Percentiles rank a stretch among this genome's conserved stretches.
Evolutionary conservation across 2,797 vertebrate genomes (phyloP).

Genomic region (Anisognathus igniventris): DNA sequence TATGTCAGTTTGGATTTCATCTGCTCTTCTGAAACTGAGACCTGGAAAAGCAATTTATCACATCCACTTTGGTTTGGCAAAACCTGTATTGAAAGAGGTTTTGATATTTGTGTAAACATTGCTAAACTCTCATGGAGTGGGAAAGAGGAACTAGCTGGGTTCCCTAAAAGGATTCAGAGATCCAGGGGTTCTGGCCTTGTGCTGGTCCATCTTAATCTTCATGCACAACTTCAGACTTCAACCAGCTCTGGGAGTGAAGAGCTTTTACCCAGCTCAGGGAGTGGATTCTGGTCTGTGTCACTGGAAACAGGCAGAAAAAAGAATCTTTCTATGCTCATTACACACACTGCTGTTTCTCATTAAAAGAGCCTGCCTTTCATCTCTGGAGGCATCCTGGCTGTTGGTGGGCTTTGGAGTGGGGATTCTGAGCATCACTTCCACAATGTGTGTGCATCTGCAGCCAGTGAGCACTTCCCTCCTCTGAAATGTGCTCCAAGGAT

Average conservation of each 20-base stretch:
- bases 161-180: not conserved
- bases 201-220: not conserved
- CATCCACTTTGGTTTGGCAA: not conserved
- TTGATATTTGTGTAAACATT: not conserved
- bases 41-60: not conserved
- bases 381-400: not conserved
- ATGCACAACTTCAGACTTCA: not conserved
- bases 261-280: not conserved
- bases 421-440: not conserved
- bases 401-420: not conserved
- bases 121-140: not conserved
- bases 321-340: not conserved
- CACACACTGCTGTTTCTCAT: not conserved
- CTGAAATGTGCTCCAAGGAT: not conserved
- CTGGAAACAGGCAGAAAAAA: not conserved
- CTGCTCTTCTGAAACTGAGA: fast-evolving
- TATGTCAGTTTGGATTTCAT: not conserved
- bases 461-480: not conserved
- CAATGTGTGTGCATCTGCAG: not conserved
- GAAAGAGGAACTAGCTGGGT: not conserved
- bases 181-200: not conserved
- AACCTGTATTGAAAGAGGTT: not conserved
- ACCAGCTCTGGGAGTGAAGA: not conserved
- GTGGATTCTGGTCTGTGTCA: not conserved
- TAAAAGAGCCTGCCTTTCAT: not conserved